Conservation (phyloP, 2,113 vertebrate species). For the Scopus umbretta region DNA sequence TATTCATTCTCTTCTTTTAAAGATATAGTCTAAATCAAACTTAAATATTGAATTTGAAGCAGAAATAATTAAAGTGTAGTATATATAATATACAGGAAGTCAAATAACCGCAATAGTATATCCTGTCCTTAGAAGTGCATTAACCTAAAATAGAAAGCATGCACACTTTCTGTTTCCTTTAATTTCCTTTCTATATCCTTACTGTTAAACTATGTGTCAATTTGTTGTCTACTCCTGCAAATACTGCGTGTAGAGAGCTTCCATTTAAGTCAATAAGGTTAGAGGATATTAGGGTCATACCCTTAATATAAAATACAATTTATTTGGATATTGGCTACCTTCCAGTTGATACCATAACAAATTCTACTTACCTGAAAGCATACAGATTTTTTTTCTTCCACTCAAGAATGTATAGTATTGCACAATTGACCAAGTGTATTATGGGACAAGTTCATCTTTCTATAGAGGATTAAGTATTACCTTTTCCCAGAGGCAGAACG, state of each 20-base stretch:
- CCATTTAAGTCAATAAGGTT: slow-evolving; percentile 33
- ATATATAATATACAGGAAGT: slow-evolving; percentile 29
- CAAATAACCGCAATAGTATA: slow-evolving; percentile 3
- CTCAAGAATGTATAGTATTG: neutral
- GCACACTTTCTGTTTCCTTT: neutral
- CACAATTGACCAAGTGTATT: slow-evolving; percentile 16
- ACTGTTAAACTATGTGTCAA: neutral
- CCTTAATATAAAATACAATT: slow-evolving; percentile 39
- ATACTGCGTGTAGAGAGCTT: neutral
- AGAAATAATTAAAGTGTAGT: slow-evolving; percentile 32
- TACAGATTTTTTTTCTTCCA: neutral
- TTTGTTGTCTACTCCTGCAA: slow-evolving; percentile 27
- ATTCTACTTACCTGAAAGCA: slow-evolving; percentile 37
- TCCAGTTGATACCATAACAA: slow-evolving; percentile 12
- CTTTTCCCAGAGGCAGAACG: slow-evolving; percentile 14
- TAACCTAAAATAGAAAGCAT: slow-evolving; percentile 30
- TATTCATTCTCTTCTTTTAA: slow-evolving; percentile 37
- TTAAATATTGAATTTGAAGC: slow-evolving; percentile 48
- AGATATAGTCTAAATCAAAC: neutral
- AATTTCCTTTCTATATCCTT: slow-evolving; percentile 28
- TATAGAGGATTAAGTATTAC: slow-evolving; percentile 2
- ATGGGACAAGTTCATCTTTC: slow-evolving; percentile 15
- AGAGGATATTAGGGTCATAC: slow-evolving; percentile 19
- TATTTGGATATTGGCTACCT: slow-evolving; percentile 40
- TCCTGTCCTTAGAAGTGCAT: slow-evolving; percentile 39